Conservation (phyloP, 2,113 vertebrate species). For the Neodon shergylaensis region DNA sequence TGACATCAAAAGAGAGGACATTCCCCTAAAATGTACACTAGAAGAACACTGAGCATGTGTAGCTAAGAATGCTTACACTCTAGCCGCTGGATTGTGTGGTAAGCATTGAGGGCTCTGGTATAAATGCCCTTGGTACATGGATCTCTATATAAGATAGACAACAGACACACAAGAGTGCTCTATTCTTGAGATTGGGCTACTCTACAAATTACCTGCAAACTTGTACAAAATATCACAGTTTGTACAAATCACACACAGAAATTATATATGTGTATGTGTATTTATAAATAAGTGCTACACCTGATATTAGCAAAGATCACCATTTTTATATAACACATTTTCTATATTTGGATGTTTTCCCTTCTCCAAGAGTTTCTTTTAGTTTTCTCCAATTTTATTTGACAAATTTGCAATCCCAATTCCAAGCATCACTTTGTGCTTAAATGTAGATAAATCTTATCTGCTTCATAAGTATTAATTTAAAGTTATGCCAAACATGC, state of each 20-base stretch:
- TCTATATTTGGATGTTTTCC: conserved; percentile 13
- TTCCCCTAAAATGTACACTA: not conserved
- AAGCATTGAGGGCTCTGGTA: too few relatives aligned
- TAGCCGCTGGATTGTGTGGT: not conserved
- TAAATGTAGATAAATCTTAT: not conserved
- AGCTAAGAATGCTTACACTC: not conserved
- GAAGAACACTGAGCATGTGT: not conserved
- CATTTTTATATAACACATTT: not conserved
- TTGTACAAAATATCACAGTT: not conserved
- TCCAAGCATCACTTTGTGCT: not conserved
- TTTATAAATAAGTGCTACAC: not conserved
- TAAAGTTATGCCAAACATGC: not conserved
- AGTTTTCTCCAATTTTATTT: not conserved
- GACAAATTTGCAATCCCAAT: not conserved
- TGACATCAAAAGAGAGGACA: not conserved
- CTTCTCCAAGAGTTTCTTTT: not conserved
- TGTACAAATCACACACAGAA: not conserved
- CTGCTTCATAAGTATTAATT: not conserved
- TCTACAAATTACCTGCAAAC: not conserved
- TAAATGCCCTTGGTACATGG: accelerated
- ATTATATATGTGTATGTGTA: not conserved
- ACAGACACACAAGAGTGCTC: not conserved
- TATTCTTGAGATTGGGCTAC: not conserved
- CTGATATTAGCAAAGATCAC: not conserved
- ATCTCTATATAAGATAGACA: accelerated